Percentiles rank a stretch among this genome's conserved stretches.
These are phyloP conservation scores for Oxycera nigricornis DNA, from an alignment of 2,888 invertebrate genomes.

Conservation along the genomic window DNA sequence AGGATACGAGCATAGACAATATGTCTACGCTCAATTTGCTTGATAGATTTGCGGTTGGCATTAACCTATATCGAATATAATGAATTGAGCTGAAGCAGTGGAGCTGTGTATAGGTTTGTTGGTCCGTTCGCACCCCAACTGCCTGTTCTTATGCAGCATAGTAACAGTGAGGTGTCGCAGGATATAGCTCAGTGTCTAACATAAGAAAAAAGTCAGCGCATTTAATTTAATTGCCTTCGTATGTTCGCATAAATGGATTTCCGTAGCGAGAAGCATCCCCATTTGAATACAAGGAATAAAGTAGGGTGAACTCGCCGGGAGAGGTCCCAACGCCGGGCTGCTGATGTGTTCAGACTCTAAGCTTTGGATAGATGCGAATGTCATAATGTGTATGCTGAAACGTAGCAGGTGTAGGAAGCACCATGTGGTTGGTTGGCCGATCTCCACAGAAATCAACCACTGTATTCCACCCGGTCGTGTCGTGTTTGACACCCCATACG, in stretches of 20 bases:
- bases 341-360: neutral
- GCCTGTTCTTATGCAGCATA: neutral
- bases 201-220: constrained; percentile 41
- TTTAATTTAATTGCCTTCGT: constrained; percentile 47
- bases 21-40: neutral
- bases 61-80: neutral
- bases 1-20: neutral
- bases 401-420: neutral
- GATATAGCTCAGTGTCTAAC: neutral
- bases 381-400: neutral
- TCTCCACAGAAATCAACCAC: constrained; percentile 5
- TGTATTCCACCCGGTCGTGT: neutral
- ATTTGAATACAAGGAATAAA: neutral
- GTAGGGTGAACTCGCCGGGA: neutral
- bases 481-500: no score
- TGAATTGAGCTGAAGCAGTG: neutral
- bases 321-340: neutral
- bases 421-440: neutral
- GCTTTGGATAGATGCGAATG: constrained; percentile 17
- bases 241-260: constrained; percentile 43
- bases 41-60: neutral
- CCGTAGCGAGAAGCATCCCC: constrained; percentile 36
- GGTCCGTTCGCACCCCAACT: neutral
- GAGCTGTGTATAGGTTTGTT: neutral
- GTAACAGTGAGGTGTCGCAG: constrained; percentile 18